These are phyloP conservation scores for Galerucella nymphaeae DNA, from an alignment of 2,888 invertebrate species.

Conservation along the genomic window DNA sequence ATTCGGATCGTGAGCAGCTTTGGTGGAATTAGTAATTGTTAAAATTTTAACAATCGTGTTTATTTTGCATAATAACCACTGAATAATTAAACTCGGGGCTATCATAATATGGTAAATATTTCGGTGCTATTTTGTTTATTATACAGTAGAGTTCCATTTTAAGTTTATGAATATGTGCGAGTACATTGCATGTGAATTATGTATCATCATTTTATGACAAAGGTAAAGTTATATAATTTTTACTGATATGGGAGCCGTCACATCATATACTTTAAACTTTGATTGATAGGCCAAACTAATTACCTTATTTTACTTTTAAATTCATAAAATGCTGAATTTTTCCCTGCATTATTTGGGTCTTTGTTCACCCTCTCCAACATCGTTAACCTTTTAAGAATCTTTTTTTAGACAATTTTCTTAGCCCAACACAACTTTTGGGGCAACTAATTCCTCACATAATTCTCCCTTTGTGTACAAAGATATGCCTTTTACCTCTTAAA, in stretches of 20 bases:
- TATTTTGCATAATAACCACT: not conserved
- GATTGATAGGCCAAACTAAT: not conserved
- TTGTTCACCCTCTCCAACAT: no score
- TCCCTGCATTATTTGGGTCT: no score
- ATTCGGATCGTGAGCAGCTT: not conserved
- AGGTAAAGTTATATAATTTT: not conserved
- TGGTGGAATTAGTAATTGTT: not conserved
- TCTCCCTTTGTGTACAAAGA: constrained; percentile 2
- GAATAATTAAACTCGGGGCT: not conserved
- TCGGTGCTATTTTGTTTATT: not conserved
- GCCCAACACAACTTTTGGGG: no score
- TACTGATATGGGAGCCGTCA: no score
- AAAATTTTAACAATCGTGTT: not conserved
- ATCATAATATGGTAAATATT: not conserved
- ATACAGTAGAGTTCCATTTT: not conserved
- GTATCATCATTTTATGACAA: not conserved
- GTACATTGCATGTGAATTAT: not conserved
- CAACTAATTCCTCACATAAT: no score
- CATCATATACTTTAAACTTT: not conserved
- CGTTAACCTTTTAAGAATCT: no score
- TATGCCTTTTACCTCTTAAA: not conserved
- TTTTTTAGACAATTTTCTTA: no score
- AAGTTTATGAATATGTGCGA: not conserved
- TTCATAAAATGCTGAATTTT: no score
- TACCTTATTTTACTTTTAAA: no score